Conservation (phyloP, 2,888 invertebrate genomes). For the Microchrysa polita region DNA sequence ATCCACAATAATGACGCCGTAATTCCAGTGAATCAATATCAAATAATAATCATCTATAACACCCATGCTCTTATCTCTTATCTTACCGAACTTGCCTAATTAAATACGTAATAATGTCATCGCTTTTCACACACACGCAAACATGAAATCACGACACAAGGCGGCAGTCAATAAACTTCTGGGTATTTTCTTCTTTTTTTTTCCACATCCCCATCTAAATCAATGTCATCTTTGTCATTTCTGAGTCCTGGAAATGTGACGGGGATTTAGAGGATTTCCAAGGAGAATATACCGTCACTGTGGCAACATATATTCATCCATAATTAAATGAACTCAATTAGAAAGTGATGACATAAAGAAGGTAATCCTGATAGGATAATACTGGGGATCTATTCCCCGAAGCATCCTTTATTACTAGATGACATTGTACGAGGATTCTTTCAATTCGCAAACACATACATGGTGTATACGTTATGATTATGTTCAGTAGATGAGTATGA, state of each 20-base stretch:
- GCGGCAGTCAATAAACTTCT: background rate
- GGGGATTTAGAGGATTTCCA: background rate
- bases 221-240: constrained; percentile 8
- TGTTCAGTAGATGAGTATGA: too few relatives aligned
- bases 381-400: background rate
- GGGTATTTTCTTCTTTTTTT: background rate
- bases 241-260: background rate
- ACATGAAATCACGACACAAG: background rate
- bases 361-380: constrained; percentile 27
- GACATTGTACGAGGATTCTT: background rate
- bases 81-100: background rate
- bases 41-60: too few relatives aligned
- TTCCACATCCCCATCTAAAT: background rate
- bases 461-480: too few relatives aligned
- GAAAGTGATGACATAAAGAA: constrained; percentile 38
- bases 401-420: constrained; percentile 1
- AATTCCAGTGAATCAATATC: too few relatives aligned
- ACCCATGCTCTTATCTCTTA: too few relatives aligned
- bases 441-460: background rate
- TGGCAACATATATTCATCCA: constrained; percentile 17
- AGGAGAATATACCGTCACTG: background rate
- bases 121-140: background rate
- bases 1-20: too few relatives aligned
- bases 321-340: constrained; percentile 39
- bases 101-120: background rate